Percentiles rank a stretch among this genome's conserved stretches.
Evolutionary conservation across 2,888 invertebrate species (phyloP).

Genomic region (Siphlonurus alternatus): DNA sequence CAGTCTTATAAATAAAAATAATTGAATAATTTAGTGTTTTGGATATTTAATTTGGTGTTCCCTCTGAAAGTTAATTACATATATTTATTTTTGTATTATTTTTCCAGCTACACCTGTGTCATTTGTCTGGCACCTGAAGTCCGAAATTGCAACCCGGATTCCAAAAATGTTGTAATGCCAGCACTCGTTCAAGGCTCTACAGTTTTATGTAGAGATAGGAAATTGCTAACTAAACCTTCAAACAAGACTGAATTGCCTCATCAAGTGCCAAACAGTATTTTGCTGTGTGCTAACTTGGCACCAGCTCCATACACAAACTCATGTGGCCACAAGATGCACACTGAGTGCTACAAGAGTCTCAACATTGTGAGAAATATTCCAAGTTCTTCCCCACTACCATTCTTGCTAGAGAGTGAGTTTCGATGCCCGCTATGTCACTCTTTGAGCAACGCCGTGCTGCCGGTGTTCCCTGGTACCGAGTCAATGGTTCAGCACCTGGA

Average conservation of each 20-base stretch:
- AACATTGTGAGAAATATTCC: constrained; percentile 78
- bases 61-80: too few species aligned
- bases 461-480: too few species aligned
- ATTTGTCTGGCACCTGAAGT: constrained; percentile 87
- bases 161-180: constrained; percentile 71
- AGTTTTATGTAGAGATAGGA: constrained; percentile 44
- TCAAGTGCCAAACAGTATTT: constrained; percentile 9
- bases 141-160: constrained; percentile 44
- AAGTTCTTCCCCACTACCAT: constrained; percentile 70
- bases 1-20: too few species aligned
- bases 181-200: constrained; percentile 86
- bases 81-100: too few species aligned
- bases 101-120: constrained; percentile 54
- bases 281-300: constrained; percentile 39
- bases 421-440: constrained; percentile 95
- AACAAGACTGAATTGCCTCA: not conserved
- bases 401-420: constrained; percentile 84
- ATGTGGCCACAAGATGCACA: constrained; percentile 97
- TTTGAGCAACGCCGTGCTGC: too few species aligned
- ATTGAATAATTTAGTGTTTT: too few species aligned
- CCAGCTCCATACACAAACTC: constrained; percentile 77
- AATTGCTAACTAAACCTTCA: not conserved
- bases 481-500: too few species aligned
- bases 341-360: constrained; percentile 70
- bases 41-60: too few species aligned